These are phyloP conservation scores for Lissocephala sabroskyi DNA, from an alignment of 2,888 invertebrate genomes.

Conservation along the genomic window DNA sequence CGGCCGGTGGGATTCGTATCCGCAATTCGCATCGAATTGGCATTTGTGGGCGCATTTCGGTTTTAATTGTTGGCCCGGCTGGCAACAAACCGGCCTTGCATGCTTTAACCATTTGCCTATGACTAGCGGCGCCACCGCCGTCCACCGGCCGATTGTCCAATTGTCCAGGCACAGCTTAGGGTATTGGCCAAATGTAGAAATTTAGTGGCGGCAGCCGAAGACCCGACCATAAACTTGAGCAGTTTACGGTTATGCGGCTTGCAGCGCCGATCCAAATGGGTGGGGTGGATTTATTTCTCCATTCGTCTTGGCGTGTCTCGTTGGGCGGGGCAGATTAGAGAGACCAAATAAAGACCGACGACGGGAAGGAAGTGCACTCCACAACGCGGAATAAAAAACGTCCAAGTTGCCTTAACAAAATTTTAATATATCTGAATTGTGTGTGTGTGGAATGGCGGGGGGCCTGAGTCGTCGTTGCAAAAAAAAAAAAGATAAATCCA, in stretches of 20 bases:
- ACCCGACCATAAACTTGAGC: slow-evolving; percentile 23
- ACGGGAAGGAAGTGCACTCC: too few species aligned
- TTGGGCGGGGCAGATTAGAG: too few species aligned
- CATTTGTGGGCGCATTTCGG: slow-evolving; percentile 48
- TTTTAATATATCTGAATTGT: too few species aligned
- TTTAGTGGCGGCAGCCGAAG: slow-evolving; percentile 11
- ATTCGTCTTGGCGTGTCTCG: too few species aligned
- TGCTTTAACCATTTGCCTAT: slow-evolving; percentile 38
- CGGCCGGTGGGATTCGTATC: slow-evolving; percentile 30
- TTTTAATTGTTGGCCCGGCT: slow-evolving; percentile 40
- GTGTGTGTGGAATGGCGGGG: too few species aligned
- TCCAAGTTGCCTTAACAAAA: too few species aligned
- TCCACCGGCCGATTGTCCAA: too few species aligned
- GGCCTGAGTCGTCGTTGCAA: too few species aligned
- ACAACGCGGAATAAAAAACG: too few species aligned
- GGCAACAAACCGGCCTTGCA: slow-evolving; percentile 34
- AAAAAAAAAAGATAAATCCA: too few species aligned
- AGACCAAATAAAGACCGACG: too few species aligned
- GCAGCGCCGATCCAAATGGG: background rate
- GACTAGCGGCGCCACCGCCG: slow-evolving; percentile 24
- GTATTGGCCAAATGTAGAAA: slow-evolving; percentile 20
- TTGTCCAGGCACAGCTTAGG: slow-evolving; percentile 16
- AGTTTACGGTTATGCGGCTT: slow-evolving; percentile 18
- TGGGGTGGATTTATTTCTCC: background rate
- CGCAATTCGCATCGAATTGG: slow-evolving; percentile 48